Evolutionary conservation across 2,888 invertebrate species (phyloP), one percentile per base, ranked within the genome.

Genomic region (Ptilodon capucinus): DNA sequence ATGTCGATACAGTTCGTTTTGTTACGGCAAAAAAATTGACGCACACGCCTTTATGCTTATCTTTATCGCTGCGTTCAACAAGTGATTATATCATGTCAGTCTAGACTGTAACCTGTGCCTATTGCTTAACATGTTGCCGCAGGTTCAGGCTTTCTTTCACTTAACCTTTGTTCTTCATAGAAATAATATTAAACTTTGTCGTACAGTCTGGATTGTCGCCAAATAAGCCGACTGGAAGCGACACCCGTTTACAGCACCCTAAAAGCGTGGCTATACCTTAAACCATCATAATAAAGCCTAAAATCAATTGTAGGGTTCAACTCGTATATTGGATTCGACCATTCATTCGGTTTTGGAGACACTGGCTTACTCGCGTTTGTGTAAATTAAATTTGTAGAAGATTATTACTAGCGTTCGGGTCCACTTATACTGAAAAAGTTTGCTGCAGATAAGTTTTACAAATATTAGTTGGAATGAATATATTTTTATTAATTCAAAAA

Each of bases 161-260:
- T 84, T 74, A 83, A 85, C 86, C 85, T n/a, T n/a, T n/a, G n/a
- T n/a, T n/a, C n/a, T n/a, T 78, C 85, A 90, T 86, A 83, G 85
- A 81, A 88, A 83, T 81, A 85, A 81, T 81, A 86, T 85, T 85
- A 87, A 89, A 90, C 83, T 89, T 87, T 75, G 74, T 71, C 77
- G 71, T 71, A 70, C 71, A 72, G 75, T 66, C 84, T 91, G 89
- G 90, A 86, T 74, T 75, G 71, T 74, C 68, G 87, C 90, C 90
- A 90, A 91, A 90, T 88, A 89, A 86, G 88, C 88, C 81, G 84
- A 84, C 80, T 86, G 87, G 80, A 79, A 83, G 77, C 82, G 81
- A 85, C 87, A 86, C 84, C 81, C 84, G 82, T 79, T 68, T 45
- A 71, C 71, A 73, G 76, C 78, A 73, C 64, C 71, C 71, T 63